Evolutionary conservation across 2,797 vertebrate species (phyloP).

Genomic region (Cossypha caffra): DNA sequence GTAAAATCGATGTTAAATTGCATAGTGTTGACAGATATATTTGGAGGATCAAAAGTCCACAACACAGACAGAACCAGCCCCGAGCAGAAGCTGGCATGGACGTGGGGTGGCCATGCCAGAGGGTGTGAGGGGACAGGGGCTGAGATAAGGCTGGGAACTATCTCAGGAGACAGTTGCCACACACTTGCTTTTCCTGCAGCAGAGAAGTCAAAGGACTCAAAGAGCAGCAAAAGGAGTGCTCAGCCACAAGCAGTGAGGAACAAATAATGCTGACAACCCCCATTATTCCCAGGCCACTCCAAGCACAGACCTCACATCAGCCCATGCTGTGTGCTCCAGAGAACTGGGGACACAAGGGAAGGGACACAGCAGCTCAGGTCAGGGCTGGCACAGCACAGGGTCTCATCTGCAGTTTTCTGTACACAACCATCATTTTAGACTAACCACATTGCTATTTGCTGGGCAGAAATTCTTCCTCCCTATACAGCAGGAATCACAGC

Average conservation of each 20-base stretch:
- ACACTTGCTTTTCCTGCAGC: neutral
- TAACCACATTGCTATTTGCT: rapidly evolving
- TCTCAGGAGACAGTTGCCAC: neutral
- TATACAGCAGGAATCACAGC: neutral
- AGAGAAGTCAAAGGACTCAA: neutral
- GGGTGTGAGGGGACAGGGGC: neutral
- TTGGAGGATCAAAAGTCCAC: neutral
- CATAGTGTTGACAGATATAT: neutral
- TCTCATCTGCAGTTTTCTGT: neutral
- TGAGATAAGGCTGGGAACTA: neutral
- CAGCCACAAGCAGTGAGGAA: neutral
- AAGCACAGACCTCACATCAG: neutral
- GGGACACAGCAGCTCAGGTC: neutral
- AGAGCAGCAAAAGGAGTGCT: neutral
- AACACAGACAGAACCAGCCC: neutral
- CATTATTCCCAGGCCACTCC: too few species aligned
- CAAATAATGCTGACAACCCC: rapidly evolving
- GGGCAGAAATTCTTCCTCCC: neutral
- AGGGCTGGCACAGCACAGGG: neutral
- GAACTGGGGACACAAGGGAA: neutral
- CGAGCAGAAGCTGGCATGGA: neutral
- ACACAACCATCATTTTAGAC: neutral
- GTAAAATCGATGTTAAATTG: rapidly evolving
- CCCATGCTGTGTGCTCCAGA: neutral
- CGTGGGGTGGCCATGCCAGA: rapidly evolving